Percentiles rank a stretch among this genome's conserved stretches.
phyloP scores from a whole-genome alignment of 2,888 invertebrate genomes.

The Carpatolechia fugitivella region DNA sequence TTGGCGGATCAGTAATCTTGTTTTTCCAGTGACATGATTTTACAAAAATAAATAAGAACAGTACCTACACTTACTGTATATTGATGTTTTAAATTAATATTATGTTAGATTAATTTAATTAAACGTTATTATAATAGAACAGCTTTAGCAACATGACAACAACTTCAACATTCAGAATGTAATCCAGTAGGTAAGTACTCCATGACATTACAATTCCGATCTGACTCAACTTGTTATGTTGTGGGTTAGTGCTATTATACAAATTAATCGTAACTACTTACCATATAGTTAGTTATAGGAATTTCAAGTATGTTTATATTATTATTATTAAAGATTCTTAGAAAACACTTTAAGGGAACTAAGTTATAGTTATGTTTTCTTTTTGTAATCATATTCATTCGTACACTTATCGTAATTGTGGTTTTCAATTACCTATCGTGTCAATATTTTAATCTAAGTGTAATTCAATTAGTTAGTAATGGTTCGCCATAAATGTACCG shows the following conservation, averaged over 20 bases:
- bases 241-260: conserved; percentile 53
- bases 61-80: too few species aligned
- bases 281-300: conserved; percentile 43
- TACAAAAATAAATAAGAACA: too few species aligned
- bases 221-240: conserved; percentile 40
- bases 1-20: too few species aligned
- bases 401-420: conserved; percentile 42
- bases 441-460: conserved; percentile 63
- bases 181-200: not conserved
- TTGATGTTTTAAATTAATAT: too few species aligned
- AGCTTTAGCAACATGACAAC: too few species aligned
- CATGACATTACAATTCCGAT: conserved; percentile 20
- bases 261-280: conserved; percentile 54
- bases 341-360: conserved; percentile 36
- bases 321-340: conserved; percentile 44
- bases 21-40: too few species aligned
- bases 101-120: too few species aligned
- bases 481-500: conserved; percentile 60
- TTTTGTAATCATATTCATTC: conserved; percentile 42
- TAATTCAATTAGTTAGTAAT: conserved; percentile 59
- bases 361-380: conserved; percentile 42
- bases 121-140: too few species aligned
- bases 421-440: conserved; percentile 62
- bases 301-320: conserved; percentile 56
- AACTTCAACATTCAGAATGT: too few species aligned